These are phyloP conservation scores for Panzeria rudis DNA, from an alignment of 2,888 invertebrate species.

Conservation along the genomic window DNA sequence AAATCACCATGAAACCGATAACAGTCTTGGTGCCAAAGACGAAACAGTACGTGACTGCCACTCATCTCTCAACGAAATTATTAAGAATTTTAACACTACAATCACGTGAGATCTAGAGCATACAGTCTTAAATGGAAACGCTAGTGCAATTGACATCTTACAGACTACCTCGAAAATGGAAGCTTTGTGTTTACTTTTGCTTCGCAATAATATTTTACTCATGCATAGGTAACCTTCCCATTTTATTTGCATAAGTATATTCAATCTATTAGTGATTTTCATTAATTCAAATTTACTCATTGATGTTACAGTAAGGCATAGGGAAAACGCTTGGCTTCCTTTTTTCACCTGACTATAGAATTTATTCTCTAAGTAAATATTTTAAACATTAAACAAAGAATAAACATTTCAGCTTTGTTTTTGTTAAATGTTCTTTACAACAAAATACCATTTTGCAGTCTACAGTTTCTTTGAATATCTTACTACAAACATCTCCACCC, in stretches of 20 bases:
- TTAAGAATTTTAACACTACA: too few relatives aligned
- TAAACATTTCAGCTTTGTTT: conserved; percentile 1
- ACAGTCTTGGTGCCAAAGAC: too few relatives aligned
- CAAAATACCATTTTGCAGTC: not conserved
- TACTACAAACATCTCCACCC: not conserved
- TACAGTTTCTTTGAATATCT: not conserved
- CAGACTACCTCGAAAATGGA: too few relatives aligned
- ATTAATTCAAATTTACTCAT: conserved; percentile 44
- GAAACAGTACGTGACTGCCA: too few relatives aligned
- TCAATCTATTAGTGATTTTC: conserved; percentile 26
- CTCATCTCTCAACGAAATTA: too few relatives aligned
- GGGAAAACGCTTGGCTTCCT: not conserved
- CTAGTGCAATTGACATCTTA: too few relatives aligned
- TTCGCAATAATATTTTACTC: too few relatives aligned
- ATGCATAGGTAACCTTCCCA: conserved; percentile 13
- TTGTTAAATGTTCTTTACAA: not conserved
- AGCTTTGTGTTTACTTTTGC: too few relatives aligned
- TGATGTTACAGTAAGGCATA: not conserved
- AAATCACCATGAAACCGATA: too few relatives aligned
- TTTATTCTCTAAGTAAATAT: conserved; percentile 55
- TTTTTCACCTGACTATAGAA: conserved; percentile 12
- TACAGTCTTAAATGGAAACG: too few relatives aligned
- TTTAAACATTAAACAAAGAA: conserved; percentile 13
- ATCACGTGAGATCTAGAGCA: too few relatives aligned
- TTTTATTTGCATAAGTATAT: not conserved